A percentile compares a stretch with the other conserved stretches of the same genome.
phyloP scores from a whole-genome alignment of 2,113 vertebrate species.

The Tauraco erythrolophus region DNA sequence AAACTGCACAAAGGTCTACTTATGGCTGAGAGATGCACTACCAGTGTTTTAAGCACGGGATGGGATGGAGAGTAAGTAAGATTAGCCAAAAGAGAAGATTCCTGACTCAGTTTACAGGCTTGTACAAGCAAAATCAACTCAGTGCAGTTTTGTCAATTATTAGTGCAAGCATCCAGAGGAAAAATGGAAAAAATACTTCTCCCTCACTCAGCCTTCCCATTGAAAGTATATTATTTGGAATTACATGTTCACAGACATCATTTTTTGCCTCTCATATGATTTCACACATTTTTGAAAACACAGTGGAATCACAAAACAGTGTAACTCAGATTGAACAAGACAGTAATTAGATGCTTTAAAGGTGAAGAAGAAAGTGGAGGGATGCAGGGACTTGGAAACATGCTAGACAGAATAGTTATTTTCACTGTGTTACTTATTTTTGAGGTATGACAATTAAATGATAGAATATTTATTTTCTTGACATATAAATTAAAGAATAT shows the following conservation, averaged over 20 bases:
- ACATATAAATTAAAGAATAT: slow-evolving; percentile 13
- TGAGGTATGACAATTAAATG: not conserved
- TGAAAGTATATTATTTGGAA: not conserved
- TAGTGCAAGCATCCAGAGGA: not conserved
- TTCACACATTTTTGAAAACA: slow-evolving; percentile 48
- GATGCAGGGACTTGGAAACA: not conserved
- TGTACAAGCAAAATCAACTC: not conserved
- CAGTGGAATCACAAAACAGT: not conserved
- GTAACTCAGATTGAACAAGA: not conserved
- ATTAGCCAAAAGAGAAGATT: not conserved
- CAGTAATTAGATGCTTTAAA: not conserved
- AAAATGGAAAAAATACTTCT: not conserved
- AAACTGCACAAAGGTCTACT: not conserved
- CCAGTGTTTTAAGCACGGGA: not conserved
- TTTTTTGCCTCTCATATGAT: not conserved
- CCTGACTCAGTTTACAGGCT: not conserved
- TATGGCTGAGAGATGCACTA: not conserved
- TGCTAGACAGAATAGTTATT: not conserved
- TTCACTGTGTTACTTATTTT: not conserved
- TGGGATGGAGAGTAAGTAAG: not conserved
- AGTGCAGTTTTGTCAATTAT: not conserved
- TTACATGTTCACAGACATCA: not conserved
- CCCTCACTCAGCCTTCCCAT: not conserved
- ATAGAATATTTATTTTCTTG: slow-evolving; percentile 14
- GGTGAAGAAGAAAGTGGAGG: not conserved